These are phyloP conservation scores for Holothuria leucospilota DNA, from an alignment of 53 echinoderm and acorn worm genomes.

Conservation along the genomic window DNA sequence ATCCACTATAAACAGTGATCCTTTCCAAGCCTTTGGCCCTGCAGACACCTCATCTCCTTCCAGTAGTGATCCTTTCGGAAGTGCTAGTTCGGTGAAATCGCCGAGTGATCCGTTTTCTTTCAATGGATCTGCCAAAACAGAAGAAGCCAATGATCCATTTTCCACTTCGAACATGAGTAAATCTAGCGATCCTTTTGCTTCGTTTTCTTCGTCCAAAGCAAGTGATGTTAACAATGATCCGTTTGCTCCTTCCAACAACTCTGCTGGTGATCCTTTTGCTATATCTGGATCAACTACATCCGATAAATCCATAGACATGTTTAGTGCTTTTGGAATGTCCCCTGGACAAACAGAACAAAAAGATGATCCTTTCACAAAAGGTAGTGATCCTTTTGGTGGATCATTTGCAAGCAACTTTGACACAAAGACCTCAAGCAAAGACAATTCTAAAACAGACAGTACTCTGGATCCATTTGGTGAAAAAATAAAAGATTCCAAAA, in stretches of 20 bases:
- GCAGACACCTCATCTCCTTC: constrained; percentile 53
- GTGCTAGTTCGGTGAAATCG: constrained; percentile 33
- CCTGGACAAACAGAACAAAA: constrained; percentile 26
- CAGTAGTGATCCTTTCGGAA: constrained; percentile 72
- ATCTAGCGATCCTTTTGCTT: constrained; percentile 53
- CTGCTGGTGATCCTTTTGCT: constrained; percentile 29
- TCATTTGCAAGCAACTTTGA: constrained; percentile 43
- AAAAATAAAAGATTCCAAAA: constrained; percentile 9
- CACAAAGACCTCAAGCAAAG: constrained; percentile 23
- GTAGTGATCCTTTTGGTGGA: constrained; percentile 65
- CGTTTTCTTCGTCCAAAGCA: constrained; percentile 12
- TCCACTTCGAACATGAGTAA: constrained; percentile 42
- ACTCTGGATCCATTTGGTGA: constrained; percentile 67
- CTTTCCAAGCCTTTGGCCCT: constrained; percentile 77
- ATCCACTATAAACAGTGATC: constrained; percentile 55
- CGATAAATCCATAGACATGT: constrained; percentile 12
- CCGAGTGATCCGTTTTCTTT: constrained; percentile 78
- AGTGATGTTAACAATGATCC: constrained; percentile 39
- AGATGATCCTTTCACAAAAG: constrained; percentile 38
- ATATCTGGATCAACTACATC: constrained; percentile 23
- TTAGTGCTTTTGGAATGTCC: constrained; percentile 46
- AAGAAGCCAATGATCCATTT: constrained; percentile 70
- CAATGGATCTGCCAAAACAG: constrained; percentile 51
- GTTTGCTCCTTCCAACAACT: constrained; percentile 8
- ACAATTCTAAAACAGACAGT: constrained; percentile 33